These are phyloP conservation scores for Eristalis intricaria DNA, from an alignment of 2,888 invertebrate genomes.

Conservation along the genomic window DNA sequence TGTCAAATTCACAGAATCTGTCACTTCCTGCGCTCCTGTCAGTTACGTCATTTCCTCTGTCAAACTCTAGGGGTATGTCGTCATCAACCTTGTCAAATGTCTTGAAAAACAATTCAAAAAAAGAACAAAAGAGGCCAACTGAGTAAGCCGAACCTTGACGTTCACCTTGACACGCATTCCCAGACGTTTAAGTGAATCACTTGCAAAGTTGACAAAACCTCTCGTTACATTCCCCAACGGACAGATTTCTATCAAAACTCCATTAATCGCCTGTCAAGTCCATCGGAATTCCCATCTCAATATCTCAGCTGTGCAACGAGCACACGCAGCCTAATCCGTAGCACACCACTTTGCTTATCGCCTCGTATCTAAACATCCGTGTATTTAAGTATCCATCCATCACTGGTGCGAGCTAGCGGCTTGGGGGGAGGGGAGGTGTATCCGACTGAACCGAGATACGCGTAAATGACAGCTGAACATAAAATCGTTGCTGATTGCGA, in stretches of 20 bases:
- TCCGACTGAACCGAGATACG: neutral
- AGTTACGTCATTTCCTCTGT: too few relatives aligned
- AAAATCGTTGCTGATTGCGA: slow-evolving; percentile 64
- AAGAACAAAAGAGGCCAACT: too few relatives aligned
- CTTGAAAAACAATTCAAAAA: too few relatives aligned
- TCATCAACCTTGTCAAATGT: too few relatives aligned
- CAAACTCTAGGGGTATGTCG: too few relatives aligned
- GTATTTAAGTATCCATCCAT: slow-evolving; percentile 67
- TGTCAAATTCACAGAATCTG: too few relatives aligned
- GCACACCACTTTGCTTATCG: slow-evolving; percentile 53
- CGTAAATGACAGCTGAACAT: slow-evolving; percentile 64
- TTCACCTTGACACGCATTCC: neutral
- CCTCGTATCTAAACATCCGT: slow-evolving; percentile 59
- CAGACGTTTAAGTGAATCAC: neutral
- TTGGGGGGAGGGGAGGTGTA: too few relatives aligned
- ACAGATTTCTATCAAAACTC: slow-evolving; percentile 5
- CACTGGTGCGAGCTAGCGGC: slow-evolving; percentile 6
- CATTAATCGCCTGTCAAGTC: slow-evolving; percentile 9
- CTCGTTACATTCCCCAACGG: neutral
- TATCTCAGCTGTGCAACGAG: slow-evolving; percentile 4
- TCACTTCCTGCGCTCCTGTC: too few relatives aligned
- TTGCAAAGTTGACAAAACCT: neutral
- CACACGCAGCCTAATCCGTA: slow-evolving; percentile 3
- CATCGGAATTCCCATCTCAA: slow-evolving; percentile 6
- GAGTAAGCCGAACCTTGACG: neutral